Percentiles rank a stretch among this genome's conserved stretches.
Evolutionary conservation across 2,888 invertebrate genomes (phyloP).

Genomic region (Marasmarcha lunaedactyla): DNA sequence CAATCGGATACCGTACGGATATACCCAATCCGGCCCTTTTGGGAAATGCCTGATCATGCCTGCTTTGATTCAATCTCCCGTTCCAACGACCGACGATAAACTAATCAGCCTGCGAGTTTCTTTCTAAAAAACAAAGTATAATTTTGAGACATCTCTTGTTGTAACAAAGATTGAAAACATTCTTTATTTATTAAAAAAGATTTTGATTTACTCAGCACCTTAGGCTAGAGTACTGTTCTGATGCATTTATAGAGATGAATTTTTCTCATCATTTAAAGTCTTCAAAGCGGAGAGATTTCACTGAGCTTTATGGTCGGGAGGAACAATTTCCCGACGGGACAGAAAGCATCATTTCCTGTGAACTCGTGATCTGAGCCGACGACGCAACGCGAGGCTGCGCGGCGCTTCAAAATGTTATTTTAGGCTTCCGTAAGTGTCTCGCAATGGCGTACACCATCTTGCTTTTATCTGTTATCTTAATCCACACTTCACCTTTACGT

Average conservation of each 20-base stretch:
- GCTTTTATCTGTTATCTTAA: slow-evolving; percentile 24
- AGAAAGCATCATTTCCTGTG: slow-evolving; percentile 62
- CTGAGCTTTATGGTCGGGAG: slow-evolving; percentile 59
- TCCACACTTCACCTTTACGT: not conserved
- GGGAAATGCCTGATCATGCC: slow-evolving; percentile 34
- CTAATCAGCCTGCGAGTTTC: not conserved
- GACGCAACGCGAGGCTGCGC: slow-evolving; percentile 38
- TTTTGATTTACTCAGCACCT: too few relatives aligned
- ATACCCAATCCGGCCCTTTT: slow-evolving; percentile 35
- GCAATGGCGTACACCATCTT: slow-evolving; percentile 32
- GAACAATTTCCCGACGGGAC: slow-evolving; percentile 64
- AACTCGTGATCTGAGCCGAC: slow-evolving; percentile 35
- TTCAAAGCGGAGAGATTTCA: slow-evolving; percentile 47
- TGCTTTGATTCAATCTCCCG: slow-evolving; percentile 25
- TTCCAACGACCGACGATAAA: slow-evolving; percentile 6
- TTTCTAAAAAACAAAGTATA: too few relatives aligned
- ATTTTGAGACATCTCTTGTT: too few relatives aligned
- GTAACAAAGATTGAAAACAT: too few relatives aligned
- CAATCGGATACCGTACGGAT: slow-evolving; percentile 50
- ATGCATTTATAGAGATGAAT: slow-evolving; percentile 48
- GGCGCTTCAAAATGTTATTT: slow-evolving; percentile 59
- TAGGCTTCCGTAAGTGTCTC: slow-evolving; percentile 55
- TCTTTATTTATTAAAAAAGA: too few relatives aligned
- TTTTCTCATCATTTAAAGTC: slow-evolving; percentile 50
- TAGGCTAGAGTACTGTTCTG: slow-evolving; percentile 20